A percentile compares a stretch with the other conserved stretches of the same genome.
Conservation (phyloP, 2,888 invertebrate genomes). For the Acrobasis suavella region DNA sequence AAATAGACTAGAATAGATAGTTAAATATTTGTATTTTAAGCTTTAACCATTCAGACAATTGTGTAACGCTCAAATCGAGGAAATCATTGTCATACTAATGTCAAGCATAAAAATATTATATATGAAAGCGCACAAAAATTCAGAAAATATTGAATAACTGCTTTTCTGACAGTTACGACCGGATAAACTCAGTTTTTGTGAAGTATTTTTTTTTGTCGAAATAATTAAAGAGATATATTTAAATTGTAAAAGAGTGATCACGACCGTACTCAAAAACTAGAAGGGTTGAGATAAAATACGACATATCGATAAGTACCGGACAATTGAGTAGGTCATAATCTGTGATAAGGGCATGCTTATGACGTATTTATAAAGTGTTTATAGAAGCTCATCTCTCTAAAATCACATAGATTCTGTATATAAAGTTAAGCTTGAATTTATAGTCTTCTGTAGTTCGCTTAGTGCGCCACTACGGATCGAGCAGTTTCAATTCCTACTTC, state of each 20-base stretch:
- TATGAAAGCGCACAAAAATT: slow-evolving; percentile 58
- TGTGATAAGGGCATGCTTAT: slow-evolving; percentile 80
- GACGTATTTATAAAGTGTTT: slow-evolving; percentile 61
- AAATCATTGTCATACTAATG: slow-evolving; percentile 35
- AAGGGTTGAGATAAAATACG: slow-evolving; percentile 44
- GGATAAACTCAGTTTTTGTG: slow-evolving; percentile 5
- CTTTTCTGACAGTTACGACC: slow-evolving; percentile 17
- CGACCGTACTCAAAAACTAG: slow-evolving; percentile 25
- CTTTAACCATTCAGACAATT: slow-evolving; percentile 59
- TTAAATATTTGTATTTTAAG: slow-evolving; percentile 70
- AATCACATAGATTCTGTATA: slow-evolving; percentile 56
- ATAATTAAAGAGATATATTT: slow-evolving; percentile 24
- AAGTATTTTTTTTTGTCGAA: neutral
- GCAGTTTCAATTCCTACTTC: slow-evolving; percentile 40
- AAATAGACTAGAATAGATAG: slow-evolving; percentile 79
- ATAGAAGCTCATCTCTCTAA: slow-evolving; percentile 52
- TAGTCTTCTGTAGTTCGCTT: slow-evolving; percentile 78
- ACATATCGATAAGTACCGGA: slow-evolving; percentile 74
- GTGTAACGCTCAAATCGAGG: slow-evolving; percentile 51
- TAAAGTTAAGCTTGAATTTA: slow-evolving; percentile 70
- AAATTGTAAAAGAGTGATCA: slow-evolving; percentile 23
- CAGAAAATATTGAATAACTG: slow-evolving; percentile 22
- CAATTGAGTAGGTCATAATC: slow-evolving; percentile 69
- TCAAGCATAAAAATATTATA: slow-evolving; percentile 31
- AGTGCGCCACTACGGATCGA: slow-evolving; percentile 57